Evolutionary conservation across 2,797 vertebrate genomes (phyloP).

Genomic region (Sphaeramia orbicularis): DNA sequence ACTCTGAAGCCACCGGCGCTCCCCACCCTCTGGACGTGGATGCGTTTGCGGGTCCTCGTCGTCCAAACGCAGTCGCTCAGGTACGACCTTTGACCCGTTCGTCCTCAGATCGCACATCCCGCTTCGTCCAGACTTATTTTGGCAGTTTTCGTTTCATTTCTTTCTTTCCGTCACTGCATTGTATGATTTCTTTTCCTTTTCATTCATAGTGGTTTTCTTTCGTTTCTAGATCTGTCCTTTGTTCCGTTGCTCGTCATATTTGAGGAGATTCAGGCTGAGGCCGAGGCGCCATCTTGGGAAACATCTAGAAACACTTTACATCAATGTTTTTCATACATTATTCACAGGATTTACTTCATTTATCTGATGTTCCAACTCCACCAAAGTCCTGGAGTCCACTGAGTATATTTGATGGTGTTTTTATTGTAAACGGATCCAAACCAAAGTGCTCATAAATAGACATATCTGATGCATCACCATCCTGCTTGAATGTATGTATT

Average conservation of each 20-base stretch:
- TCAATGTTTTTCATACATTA: conserved; percentile 37
- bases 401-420: conserved; percentile 29
- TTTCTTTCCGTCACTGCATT: conserved; percentile 45
- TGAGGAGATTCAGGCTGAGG: conserved; percentile 79
- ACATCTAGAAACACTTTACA: conserved; percentile 70
- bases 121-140: conserved; percentile 26
- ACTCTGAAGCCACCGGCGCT: conserved; percentile 40
- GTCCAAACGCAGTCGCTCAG: conserved; percentile 56
- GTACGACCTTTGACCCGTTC: conserved; percentile 49
- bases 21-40: conserved; percentile 46
- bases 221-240: conserved; percentile 84
- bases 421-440: conserved; percentile 50
- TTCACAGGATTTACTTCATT: conserved; percentile 17
- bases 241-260: conserved; percentile 79
- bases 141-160: conserved; percentile 34
- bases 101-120: neutral
- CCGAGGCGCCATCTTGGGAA: conserved; percentile 81
- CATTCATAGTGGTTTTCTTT: conserved; percentile 67
- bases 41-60: conserved; percentile 59
- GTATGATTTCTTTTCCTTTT: conserved; percentile 56
- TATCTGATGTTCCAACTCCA: neutral
- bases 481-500: conserved; percentile 68
- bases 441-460: conserved; percentile 56
- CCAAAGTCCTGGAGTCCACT: conserved; percentile 22
- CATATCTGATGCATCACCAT: conserved; percentile 42